Percentiles rank a stretch among this genome's conserved stretches.
These are phyloP conservation scores for Delia radicum DNA, from an alignment of 1,140 invertebrate genomes.

Conservation along the genomic window DNA sequence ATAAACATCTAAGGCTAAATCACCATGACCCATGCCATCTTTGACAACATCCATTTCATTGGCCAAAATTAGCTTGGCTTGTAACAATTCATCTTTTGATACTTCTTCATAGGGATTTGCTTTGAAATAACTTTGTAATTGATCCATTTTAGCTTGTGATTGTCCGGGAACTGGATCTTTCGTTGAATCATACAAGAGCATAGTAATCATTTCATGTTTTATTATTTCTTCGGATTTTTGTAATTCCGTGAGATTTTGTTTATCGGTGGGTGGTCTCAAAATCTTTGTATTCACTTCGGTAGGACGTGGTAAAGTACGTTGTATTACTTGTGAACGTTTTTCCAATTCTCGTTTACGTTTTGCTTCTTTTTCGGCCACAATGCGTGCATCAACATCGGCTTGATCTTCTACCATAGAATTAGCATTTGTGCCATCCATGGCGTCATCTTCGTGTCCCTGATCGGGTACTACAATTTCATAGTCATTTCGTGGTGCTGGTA, in stretches of 20 bases:
- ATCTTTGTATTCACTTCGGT: slow-evolving; percentile 82
- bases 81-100: slow-evolving; percentile 68
- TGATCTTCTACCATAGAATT: slow-evolving; percentile 75
- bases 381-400: slow-evolving; percentile 81
- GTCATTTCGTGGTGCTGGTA: slow-evolving; percentile 93
- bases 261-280: slow-evolving; percentile 70
- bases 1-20: slow-evolving; percentile 87
- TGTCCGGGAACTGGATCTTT: slow-evolving; percentile 63
- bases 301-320: slow-evolving; percentile 86
- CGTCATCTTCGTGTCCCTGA: slow-evolving; percentile 64
- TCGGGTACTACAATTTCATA: slow-evolving; percentile 98
- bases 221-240: slow-evolving; percentile 97
- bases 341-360: slow-evolving; percentile 64
- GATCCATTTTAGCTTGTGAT: slow-evolving; percentile 55
- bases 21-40: slow-evolving; percentile 92
- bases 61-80: slow-evolving; percentile 69
- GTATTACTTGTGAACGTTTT: slow-evolving; percentile 84
- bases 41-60: slow-evolving; percentile 89
- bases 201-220: slow-evolving; percentile 94
- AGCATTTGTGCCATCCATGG: slow-evolving; percentile 57
- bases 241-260: slow-evolving; percentile 78
- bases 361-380: slow-evolving; percentile 44
- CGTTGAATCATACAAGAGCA: slow-evolving; percentile 88
- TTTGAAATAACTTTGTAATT: slow-evolving; percentile 70
- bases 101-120: slow-evolving; percentile 81